Conservation (phyloP, 2,888 invertebrate genomes). For the Trichopria drosophilae region DNA sequence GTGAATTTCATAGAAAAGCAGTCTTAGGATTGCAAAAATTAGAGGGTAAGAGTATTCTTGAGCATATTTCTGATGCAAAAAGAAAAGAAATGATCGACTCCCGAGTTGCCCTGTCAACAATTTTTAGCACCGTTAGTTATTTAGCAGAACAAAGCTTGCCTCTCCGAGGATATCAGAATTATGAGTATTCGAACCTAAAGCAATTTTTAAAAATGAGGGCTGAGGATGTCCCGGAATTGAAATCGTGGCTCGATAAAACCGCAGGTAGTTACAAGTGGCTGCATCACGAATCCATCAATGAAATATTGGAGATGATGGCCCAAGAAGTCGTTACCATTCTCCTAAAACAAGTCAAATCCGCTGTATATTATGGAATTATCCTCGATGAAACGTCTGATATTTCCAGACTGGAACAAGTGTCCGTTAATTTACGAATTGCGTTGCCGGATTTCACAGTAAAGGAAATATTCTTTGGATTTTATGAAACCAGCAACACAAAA, state of each 20-base stretch:
- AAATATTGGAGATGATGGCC: constrained; percentile 11
- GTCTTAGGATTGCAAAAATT: constrained; percentile 15
- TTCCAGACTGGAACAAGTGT: constrained; percentile 19
- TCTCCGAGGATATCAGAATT: constrained; percentile 17
- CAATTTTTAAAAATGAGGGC: no score
- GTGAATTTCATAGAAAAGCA: constrained; percentile 18
- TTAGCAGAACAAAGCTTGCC: constrained; percentile 22
- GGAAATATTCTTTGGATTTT: constrained; percentile 22
- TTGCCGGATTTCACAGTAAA: constrained; percentile 7
- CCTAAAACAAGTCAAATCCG: constrained; percentile 6
- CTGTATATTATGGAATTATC: constrained; percentile 11
- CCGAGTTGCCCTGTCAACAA: constrained; percentile 20
- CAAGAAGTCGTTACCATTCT: constrained; percentile 3
- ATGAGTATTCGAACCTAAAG: constrained; percentile 28
- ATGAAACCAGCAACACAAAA: constrained; percentile 10
- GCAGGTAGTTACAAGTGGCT: constrained; percentile 8
- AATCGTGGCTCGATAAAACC: constrained; percentile 8
- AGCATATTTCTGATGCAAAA: constrained; percentile 18
- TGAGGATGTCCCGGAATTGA: no score
- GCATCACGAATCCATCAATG: constrained; percentile 9
- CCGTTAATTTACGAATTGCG: constrained; percentile 16
- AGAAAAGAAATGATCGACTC: constrained; percentile 22
- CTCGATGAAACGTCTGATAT: constrained; percentile 14
- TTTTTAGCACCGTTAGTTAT: constrained; percentile 18
- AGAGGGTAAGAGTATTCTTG: constrained; percentile 10